Base-by-base conservation (phyloP, 2,888 invertebrate species). In the Lymantria dispar region DNA sequence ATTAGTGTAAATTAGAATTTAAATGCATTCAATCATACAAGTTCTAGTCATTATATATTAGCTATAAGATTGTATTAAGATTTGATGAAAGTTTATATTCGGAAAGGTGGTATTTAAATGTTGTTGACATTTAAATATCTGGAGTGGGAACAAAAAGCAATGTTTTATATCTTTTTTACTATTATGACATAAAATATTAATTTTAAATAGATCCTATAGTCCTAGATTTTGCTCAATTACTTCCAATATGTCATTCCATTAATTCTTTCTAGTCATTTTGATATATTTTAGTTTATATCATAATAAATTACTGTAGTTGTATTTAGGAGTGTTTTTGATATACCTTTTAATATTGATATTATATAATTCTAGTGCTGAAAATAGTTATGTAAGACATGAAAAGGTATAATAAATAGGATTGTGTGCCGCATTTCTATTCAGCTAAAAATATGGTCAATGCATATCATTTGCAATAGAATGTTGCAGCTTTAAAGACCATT, bases 141-240 rank as follows among this genome's bases (percentile, higher is more conserved):
- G 68, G 70, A 56, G 50, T 57, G 71, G 76, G 69, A 72, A 62
- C 67, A 68, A 64, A 52, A 44, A 43, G 48, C 51, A 56, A 52
- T 57, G 70, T 64, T 62, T 63, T 64, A 69, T 58, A 45, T 54
- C 50, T 63, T 56, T 64, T 29, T 43, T 14, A 46, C 42, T 50
- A 51, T 22, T 5, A 22, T 5, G 5, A 22, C 22, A 22, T 22
- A 22, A 22, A 22, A 22, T 22, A 22, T 53, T 52, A 54, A 41
- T 58, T 33, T 12, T 38, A 38, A n/a, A n/a, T 12, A 11, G 38
- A 39, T 59, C 57, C 47, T 22, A 22, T 50, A 52, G 15, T 5
- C 22, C 22, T 22, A 52, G 60, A 41, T 59, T 59, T 74, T 72
- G 75, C 74, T 78, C 74, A 80, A 78, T 56, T 59, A 68, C 74